Evolutionary conservation across 2,113 vertebrate species (phyloP).

Genomic region (Gymnorhina tibicen): DNA sequence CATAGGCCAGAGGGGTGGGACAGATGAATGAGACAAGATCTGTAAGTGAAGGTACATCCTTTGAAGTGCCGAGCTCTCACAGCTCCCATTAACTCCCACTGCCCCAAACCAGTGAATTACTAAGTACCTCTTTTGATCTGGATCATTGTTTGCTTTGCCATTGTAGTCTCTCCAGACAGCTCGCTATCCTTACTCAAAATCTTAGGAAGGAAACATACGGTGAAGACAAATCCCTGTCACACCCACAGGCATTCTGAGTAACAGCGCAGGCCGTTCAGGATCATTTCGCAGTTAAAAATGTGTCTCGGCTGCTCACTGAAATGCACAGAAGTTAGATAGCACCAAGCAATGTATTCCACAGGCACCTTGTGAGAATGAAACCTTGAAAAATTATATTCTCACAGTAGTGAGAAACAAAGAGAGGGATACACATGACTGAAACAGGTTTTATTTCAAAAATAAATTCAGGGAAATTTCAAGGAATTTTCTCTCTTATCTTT

Average conservation of each 20-base stretch:
- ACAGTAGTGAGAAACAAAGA: neutral
- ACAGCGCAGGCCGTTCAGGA: neutral
- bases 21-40: neutral
- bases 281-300: neutral
- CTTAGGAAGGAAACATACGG: neutral
- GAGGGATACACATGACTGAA: neutral
- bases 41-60: neutral
- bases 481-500: neutral
- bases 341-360: neutral
- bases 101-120: neutral
- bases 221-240: neutral
- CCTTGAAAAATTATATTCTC: neutral
- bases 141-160: neutral
- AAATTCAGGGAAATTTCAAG: neutral
- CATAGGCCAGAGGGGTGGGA: neutral
- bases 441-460: neutral
- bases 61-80: neutral
- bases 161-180: neutral
- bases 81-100: neutral
- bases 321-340: neutral
- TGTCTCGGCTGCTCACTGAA: neutral
- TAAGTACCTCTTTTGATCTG: neutral
- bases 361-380: neutral
- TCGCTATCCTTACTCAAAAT: neutral
- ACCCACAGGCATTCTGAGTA: neutral